A percentile compares a stretch with the other conserved stretches of the same genome.
These are phyloP conservation scores for Catostylus mosaicus DNA, from an alignment of 30 jellyfish, hydroid and myxozoan species.

Conservation along the genomic window DNA sequence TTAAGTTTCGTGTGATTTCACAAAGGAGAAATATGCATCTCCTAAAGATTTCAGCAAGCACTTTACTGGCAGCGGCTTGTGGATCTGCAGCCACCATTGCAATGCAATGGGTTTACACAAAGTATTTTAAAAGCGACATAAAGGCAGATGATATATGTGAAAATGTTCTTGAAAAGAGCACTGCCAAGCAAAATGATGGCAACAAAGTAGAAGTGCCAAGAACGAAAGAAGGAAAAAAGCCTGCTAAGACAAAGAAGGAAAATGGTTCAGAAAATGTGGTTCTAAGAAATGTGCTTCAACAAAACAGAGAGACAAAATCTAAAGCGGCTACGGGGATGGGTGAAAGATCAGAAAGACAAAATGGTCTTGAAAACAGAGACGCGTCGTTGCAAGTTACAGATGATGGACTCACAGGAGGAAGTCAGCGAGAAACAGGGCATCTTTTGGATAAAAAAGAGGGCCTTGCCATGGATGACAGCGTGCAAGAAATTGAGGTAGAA, in stretches of 20 bases:
- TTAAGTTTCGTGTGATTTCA: too few species aligned
- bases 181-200: neutral
- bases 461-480: too few species aligned
- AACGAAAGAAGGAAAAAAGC: neutral
- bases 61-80: slow-evolving; percentile 45
- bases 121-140: too few species aligned
- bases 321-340: neutral
- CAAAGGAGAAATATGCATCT: neutral
- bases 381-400: neutral
- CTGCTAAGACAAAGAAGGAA: neutral
- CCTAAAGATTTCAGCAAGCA: neutral
- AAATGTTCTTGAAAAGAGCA: neutral
- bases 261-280: neutral
- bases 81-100: slow-evolving; percentile 49
- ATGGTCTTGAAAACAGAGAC: neutral
- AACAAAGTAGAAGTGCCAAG: neutral
- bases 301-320: neutral
- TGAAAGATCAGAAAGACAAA: neutral
- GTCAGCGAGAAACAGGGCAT: too few species aligned
- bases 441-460: too few species aligned
- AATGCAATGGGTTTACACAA: slow-evolving; percentile 28
- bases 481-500: too few species aligned
- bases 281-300: neutral
- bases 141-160: too few species aligned
- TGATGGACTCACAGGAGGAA: neutral